Evolutionary conservation across 2,888 invertebrate genomes (phyloP).

Genomic region (Uloborus plumipes): DNA sequence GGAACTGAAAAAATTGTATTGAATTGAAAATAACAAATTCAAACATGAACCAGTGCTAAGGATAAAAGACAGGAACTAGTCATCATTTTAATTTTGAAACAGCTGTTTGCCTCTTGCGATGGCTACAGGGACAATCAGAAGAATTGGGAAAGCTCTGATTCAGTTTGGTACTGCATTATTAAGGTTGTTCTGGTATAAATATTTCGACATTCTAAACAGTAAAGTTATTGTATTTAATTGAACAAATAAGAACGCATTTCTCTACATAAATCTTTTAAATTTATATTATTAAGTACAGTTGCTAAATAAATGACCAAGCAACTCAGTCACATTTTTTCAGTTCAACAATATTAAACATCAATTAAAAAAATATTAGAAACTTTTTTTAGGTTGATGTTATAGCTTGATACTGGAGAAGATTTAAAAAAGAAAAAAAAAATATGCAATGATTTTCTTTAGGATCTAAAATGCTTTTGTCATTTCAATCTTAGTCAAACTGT

Average conservation of each 20-base stretch:
- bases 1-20: background rate
- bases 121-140: background rate
- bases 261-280: background rate
- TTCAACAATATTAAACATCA: background rate
- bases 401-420: background rate
- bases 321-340: background rate
- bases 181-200: background rate
- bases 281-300: background rate
- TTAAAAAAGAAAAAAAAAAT: too few relatives aligned
- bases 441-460: too few relatives aligned
- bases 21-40: background rate
- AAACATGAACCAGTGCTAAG: background rate
- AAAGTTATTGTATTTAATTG: background rate
- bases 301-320: background rate
- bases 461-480: too few relatives aligned
- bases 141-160: background rate
- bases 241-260: background rate
- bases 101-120: background rate
- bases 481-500: too few relatives aligned
- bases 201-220: background rate
- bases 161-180: background rate
- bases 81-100: background rate
- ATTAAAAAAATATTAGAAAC: background rate
- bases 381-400: background rate
- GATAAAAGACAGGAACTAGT: background rate